Evolutionary conservation across 2,113 vertebrate species (phyloP).

Genomic region (Hippolais icterina): DNA sequence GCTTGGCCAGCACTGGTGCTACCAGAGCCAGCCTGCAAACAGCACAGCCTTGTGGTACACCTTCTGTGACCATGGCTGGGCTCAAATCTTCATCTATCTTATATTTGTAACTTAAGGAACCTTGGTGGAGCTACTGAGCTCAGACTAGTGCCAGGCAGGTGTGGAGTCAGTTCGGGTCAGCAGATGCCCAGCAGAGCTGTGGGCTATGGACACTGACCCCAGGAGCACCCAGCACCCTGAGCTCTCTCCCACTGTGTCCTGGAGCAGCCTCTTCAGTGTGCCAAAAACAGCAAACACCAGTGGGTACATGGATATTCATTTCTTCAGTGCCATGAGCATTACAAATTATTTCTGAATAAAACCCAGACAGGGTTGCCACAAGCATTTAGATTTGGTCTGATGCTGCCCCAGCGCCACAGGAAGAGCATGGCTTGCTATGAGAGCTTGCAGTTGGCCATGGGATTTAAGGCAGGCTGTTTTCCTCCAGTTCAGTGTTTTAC

Average conservation of each 20-base stretch:
- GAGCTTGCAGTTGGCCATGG: neutral
- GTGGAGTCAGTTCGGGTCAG: neutral
- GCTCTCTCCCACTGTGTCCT: neutral
- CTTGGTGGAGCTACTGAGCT: neutral
- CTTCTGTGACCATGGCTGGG: neutral
- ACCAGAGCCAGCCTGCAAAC: neutral
- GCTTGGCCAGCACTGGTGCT: neutral
- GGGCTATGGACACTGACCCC: neutral
- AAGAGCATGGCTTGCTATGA: neutral
- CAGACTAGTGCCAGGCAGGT: neutral
- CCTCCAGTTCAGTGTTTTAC: neutral
- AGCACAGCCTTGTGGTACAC: neutral
- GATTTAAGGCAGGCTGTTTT: neutral
- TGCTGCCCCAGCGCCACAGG: neutral
- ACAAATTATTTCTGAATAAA: neutral
- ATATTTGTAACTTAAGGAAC: neutral
- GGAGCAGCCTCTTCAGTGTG: fast-evolving
- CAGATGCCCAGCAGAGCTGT: neutral
- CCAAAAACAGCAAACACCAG: fast-evolving
- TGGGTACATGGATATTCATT: fast-evolving
- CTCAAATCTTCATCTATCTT: neutral
- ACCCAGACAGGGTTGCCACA: neutral
- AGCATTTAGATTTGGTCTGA: neutral
- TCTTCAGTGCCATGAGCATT: neutral
- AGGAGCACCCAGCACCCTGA: fast-evolving